These are phyloP conservation scores for Oreochromis grahami DNA, from an alignment of 2,797 vertebrate genomes.

Conservation along the genomic window DNA sequence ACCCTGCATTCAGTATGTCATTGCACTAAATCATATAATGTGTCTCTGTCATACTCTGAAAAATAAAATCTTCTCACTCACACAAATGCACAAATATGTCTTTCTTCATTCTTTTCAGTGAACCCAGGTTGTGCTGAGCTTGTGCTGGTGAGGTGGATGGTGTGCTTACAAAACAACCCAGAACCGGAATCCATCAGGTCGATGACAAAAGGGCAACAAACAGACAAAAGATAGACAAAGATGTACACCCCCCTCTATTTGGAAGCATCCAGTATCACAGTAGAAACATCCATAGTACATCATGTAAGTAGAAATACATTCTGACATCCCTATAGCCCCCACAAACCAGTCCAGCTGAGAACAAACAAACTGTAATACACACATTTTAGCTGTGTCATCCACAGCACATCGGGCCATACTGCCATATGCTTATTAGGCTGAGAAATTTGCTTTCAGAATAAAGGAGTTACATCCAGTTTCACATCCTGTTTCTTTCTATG, in stretches of 20 bases:
- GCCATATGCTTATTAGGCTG: conserved; percentile 47
- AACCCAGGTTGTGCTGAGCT: conserved; percentile 31
- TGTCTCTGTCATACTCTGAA: not conserved
- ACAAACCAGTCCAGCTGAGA: conserved; percentile 13
- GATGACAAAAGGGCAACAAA: not conserved
- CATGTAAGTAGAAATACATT: conserved; percentile 44
- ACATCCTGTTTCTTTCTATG: conserved; percentile 10
- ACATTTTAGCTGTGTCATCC: conserved; percentile 33
- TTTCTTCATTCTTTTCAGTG: not conserved
- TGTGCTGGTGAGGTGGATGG: conserved; percentile 6
- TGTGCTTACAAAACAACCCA: not conserved
- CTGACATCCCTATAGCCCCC: not conserved
- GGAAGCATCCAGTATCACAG: conserved; percentile 2
- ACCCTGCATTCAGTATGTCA: not conserved
- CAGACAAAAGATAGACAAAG: conserved; percentile 9
- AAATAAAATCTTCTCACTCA: not conserved
- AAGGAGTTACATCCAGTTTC: conserved; percentile 23
- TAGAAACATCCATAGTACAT: not conserved
- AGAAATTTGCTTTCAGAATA: conserved; percentile 34
- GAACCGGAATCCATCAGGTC: not conserved
- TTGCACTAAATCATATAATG: not conserved
- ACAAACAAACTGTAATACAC: conserved; percentile 50
- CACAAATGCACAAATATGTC: not conserved
- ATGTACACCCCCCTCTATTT: conserved; percentile 9
- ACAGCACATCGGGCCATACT: conserved; percentile 46